Evolutionary conservation across 2,888 invertebrate species (phyloP), one percentile per base, ranked within the genome.

Genomic region (Xylocampa areola): DNA sequence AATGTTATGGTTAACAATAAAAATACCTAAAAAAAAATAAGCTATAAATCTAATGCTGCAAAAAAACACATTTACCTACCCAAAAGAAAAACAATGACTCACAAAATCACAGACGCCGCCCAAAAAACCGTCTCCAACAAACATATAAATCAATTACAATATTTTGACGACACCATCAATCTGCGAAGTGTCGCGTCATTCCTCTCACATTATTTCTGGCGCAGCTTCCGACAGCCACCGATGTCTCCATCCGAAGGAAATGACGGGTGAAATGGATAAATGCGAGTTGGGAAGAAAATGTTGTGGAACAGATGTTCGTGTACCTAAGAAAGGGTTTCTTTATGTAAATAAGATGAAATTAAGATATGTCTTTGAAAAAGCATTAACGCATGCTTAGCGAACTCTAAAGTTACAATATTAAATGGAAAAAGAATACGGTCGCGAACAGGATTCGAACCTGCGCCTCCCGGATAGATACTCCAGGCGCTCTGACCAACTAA

Each of bases 171-270:
- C 68, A 73, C 76, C 84, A 90, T 91, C 88, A 89, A 88, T 88
- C 86, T 82, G 72, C 43, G 60, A 81, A 83, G 44, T 69, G 81
- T 71, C 75, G 59, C 62, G 87, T 90, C 90, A 90, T 80, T 65
- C 64, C 37, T 47, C 43, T 73, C 58, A 87, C 87, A 89, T 90
- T 89, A 90, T 84, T 88, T 80, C 76, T 79, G 67, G 66, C 63
- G 54, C 62, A 45, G 73, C 77, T 86, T 86, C 83, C 84, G 82
- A 35, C 27, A 32, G 51, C 17, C 40, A 27, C 35, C 77, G 69
- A 54, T 41, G 29, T 67, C 69, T 61, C 57, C 58, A 64, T 53
- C 58, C 48, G 39, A 39, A 19, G n/a, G 41, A 30, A 36, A 53
- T 62, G 59, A 70, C 69, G 49, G 58, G 57, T 62, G 65, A 61